Evolutionary conservation across 2,888 invertebrate species (phyloP).

Genomic region (Camponotus fellah): DNA sequence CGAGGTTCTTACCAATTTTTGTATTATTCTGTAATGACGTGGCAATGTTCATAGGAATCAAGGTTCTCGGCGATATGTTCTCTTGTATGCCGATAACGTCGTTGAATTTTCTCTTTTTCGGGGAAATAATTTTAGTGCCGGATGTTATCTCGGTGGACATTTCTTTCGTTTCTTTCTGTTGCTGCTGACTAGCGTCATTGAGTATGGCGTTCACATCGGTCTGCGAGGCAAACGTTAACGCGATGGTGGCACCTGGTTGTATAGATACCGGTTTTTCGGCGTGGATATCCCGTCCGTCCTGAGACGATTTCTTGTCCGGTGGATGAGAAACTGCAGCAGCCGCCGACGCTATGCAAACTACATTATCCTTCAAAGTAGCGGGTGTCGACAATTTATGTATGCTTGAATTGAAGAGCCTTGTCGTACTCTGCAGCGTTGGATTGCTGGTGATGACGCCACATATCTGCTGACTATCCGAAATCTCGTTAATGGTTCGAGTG

Average conservation of each 20-base stretch:
- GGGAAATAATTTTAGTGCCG: slow-evolving; percentile 79
- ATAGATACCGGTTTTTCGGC: slow-evolving; percentile 77
- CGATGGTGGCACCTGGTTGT: slow-evolving; percentile 80
- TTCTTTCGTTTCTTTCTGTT: slow-evolving; percentile 78
- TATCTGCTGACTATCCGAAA: slow-evolving; percentile 79
- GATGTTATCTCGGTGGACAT: slow-evolving; percentile 73
- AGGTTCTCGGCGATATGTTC: slow-evolving; percentile 67
- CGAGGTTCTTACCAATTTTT: slow-evolving; percentile 80
- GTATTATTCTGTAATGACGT: slow-evolving; percentile 77
- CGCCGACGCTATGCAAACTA: slow-evolving; percentile 78
- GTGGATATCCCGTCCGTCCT: slow-evolving; percentile 69
- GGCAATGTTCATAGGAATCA: slow-evolving; percentile 73
- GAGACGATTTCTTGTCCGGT: slow-evolving; percentile 75
- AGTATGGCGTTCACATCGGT: slow-evolving; percentile 76
- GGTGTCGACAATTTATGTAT: slow-evolving; percentile 78
- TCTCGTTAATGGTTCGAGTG: slow-evolving; percentile 77
- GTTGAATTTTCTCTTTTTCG: slow-evolving; percentile 84
- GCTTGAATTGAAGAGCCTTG: slow-evolving; percentile 82
- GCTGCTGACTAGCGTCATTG: slow-evolving; percentile 70
- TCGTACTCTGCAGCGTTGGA: slow-evolving; percentile 79
- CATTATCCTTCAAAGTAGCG: slow-evolving; percentile 78
- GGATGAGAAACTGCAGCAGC: slow-evolving; percentile 67
- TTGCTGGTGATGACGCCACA: slow-evolving; percentile 85
- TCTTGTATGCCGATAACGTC: slow-evolving; percentile 72
- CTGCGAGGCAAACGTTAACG: slow-evolving; percentile 80